phyloP scores from a whole-genome alignment of 1,140 invertebrate genomes.

The Thereuonema tuberculata region DNA sequence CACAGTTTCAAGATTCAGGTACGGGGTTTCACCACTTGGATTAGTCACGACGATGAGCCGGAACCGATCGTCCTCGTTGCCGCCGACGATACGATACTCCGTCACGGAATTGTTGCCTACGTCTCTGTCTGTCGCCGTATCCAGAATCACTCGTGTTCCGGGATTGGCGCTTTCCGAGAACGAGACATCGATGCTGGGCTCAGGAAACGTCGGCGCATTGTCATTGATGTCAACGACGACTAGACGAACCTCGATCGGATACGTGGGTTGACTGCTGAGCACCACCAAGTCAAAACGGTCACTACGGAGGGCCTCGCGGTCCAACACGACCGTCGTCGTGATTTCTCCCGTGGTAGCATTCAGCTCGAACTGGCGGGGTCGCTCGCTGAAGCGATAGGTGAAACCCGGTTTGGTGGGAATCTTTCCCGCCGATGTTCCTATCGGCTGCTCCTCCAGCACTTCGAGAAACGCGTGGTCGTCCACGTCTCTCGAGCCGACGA shows the following conservation, averaged over 20 bases:
- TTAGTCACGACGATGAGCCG: constrained; percentile 70
- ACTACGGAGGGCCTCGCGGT: constrained; percentile 56
- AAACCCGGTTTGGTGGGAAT: constrained; percentile 76
- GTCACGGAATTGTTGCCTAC: constrained; percentile 69
- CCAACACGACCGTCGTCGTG: constrained; percentile 58
- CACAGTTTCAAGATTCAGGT: constrained; percentile 77
- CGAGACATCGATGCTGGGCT: constrained; percentile 62
- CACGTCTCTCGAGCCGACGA: constrained; percentile 48
- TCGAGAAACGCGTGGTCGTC: constrained; percentile 72
- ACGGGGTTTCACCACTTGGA: constrained; percentile 71
- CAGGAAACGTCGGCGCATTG: constrained; percentile 77
- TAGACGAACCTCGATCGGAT: constrained; percentile 81
- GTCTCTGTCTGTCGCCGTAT: constrained; percentile 75
- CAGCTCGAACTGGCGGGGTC: constrained; percentile 62
- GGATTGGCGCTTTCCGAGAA: constrained; percentile 81
- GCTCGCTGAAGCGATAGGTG: constrained; percentile 68
- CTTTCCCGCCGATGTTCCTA: constrained; percentile 61
- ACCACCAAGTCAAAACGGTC: constrained; percentile 79
- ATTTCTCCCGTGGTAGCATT: constrained; percentile 70
- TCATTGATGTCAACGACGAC: constrained; percentile 76
- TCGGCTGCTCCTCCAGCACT: constrained; percentile 64
- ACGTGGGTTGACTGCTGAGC: constrained; percentile 78
- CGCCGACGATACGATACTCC: constrained; percentile 72
- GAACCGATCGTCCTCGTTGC: constrained; percentile 76
- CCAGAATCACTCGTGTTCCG: constrained; percentile 68